Evolutionary conservation across 2,113 vertebrate genomes (phyloP).

Genomic region (Pandion haliaetus): DNA sequence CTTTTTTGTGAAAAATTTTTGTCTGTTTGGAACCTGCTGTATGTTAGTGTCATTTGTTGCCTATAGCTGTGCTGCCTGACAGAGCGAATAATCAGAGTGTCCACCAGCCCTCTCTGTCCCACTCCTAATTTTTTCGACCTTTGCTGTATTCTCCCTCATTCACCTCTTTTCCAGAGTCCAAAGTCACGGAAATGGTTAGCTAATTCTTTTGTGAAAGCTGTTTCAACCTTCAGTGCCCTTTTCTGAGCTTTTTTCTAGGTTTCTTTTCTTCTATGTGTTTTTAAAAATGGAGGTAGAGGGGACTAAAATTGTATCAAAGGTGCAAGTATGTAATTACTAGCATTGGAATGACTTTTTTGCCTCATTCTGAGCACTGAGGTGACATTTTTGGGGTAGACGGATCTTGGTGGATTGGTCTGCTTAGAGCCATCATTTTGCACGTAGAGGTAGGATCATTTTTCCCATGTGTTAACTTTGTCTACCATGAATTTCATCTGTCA

Average conservation of each 20-base stretch:
- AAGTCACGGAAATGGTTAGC: not conserved
- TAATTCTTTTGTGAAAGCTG: not conserved
- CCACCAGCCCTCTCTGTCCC: not conserved
- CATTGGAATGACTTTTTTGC: not conserved
- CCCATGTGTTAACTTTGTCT: not conserved
- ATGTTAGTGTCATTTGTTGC: not conserved
- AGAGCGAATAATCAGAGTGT: not conserved
- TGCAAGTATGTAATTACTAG: not conserved
- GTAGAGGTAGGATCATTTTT: not conserved
- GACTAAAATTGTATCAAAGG: not conserved
- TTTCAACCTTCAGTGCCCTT: not conserved
- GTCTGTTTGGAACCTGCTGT: not conserved
- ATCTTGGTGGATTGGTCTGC: not conserved
- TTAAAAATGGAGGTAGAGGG: not conserved
- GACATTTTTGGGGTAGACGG: not conserved
- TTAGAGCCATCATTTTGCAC: not conserved
- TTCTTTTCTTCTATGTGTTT: not conserved
- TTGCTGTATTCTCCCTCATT: not conserved
- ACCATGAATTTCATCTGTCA: not conserved
- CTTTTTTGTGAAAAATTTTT: not conserved
- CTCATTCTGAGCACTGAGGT: not conserved
- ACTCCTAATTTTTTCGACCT: not conserved
- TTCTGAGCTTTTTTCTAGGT: not conserved
- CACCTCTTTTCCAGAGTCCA: not conserved
- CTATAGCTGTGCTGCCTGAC: not conserved